phyloP scores from a whole-genome alignment of 2,888 invertebrate species.

The Chymomyza procnemis region DNA sequence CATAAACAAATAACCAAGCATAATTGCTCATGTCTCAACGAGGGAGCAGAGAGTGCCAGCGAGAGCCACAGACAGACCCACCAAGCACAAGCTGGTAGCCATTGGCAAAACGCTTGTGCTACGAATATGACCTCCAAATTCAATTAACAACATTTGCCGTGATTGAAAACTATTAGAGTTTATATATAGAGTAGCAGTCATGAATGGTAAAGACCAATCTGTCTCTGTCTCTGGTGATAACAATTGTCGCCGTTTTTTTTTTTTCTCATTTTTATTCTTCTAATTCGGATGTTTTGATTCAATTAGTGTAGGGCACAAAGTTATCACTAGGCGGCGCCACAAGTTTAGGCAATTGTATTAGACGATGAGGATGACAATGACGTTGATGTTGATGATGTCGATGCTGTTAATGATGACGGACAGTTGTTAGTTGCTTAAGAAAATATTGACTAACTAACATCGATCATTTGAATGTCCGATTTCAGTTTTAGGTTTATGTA shows the following conservation, averaged over 20 bases:
- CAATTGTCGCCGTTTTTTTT: neutral
- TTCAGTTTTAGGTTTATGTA: no score
- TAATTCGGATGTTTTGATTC: slow-evolving; percentile 18
- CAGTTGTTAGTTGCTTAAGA: slow-evolving; percentile 18
- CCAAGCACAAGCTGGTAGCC: neutral
- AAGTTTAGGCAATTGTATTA: slow-evolving; percentile 15
- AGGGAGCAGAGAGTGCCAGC: neutral
- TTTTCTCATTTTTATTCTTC: no score
- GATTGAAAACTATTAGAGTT: slow-evolving; percentile 40
- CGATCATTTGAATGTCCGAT: neutral
- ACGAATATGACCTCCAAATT: slow-evolving; percentile 58
- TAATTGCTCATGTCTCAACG: slow-evolving; percentile 58
- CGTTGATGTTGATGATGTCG: slow-evolving; percentile 44
- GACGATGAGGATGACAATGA: slow-evolving; percentile 46
- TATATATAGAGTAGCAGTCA: neutral
- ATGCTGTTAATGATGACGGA: slow-evolving; percentile 42
- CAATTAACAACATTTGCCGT: slow-evolving; percentile 57
- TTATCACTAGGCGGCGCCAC: neutral
- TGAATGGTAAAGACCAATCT: neutral
- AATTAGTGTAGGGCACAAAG: slow-evolving; percentile 27
- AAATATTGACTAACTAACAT: neutral
- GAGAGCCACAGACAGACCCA: slow-evolving; percentile 1
- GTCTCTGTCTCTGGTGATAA: neutral
- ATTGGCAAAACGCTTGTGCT: neutral
- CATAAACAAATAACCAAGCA: slow-evolving; percentile 64